These are phyloP conservation scores for Ostrea denselamellosa DNA, from an alignment of 1,140 invertebrate species.

Conservation along the genomic window DNA sequence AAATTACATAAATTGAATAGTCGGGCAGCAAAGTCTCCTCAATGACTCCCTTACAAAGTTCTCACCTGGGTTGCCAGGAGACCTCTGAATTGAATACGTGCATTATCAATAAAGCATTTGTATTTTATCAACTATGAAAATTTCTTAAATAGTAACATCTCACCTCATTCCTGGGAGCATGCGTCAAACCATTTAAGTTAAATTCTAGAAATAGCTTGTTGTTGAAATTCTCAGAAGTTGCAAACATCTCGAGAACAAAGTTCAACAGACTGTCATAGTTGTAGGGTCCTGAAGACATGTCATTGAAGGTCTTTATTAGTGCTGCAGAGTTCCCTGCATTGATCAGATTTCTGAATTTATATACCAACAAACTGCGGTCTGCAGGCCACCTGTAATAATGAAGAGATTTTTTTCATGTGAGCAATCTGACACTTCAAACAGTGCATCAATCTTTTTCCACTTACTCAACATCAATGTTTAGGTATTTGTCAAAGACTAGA, in stretches of 20 bases:
- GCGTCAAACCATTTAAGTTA: background rate
- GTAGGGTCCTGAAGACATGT: background rate
- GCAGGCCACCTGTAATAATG: background rate
- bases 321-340: background rate
- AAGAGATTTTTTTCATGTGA: background rate
- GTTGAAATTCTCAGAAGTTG: background rate
- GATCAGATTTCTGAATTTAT: conserved; percentile 26
- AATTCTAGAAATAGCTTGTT: conserved; percentile 5
- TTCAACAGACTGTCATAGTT: background rate
- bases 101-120: too few relatives aligned
- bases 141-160: background rate
- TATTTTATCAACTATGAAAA: too few relatives aligned
- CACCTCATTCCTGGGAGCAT: background rate
- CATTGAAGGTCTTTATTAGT: background rate
- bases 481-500: too few relatives aligned
- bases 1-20: too few relatives aligned
- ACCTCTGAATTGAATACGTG: too few relatives aligned
- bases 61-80: too few relatives aligned
- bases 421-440: background rate
- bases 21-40: too few relatives aligned
- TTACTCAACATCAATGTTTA: too few relatives aligned
- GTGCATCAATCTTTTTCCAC: background rate
- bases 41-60: too few relatives aligned
- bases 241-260: conserved; percentile 1
- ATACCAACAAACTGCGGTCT: background rate